Evolutionary conservation across 1,140 invertebrate genomes (phyloP).

Genomic region (Scaptodrosophila lebanonensis): DNA sequence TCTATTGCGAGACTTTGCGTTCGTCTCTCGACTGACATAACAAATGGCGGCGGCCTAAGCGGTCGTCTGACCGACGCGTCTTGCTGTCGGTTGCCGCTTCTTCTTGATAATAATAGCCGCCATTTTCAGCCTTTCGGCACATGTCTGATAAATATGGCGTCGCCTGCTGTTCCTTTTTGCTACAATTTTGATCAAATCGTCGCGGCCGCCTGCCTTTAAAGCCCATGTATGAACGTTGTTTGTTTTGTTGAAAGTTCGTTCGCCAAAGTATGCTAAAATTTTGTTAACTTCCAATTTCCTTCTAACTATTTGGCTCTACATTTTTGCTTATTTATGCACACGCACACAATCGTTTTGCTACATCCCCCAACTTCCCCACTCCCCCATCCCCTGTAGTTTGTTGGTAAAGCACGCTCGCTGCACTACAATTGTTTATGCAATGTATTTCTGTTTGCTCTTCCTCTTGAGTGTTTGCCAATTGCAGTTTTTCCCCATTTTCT

Average conservation of each 20-base stretch:
- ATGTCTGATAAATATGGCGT: not conserved
- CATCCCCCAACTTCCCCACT: slow-evolving; percentile 1
- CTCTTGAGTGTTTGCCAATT: too few species aligned
- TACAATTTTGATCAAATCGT: slow-evolving; percentile 22
- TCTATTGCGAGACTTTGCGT: slow-evolving; percentile 15
- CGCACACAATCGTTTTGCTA: slow-evolving; percentile 33
- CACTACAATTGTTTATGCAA: slow-evolving; percentile 55
- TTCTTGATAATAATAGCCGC: not conserved
- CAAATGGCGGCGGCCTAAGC: slow-evolving; percentile 50
- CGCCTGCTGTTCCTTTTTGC: slow-evolving; percentile 15
- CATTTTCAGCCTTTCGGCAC: slow-evolving; percentile 3
- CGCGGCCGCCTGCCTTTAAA: slow-evolving; percentile 21
- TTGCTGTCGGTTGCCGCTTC: too few species aligned
- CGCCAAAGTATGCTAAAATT: slow-evolving; percentile 50
- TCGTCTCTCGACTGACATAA: slow-evolving; percentile 34
- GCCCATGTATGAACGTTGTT: slow-evolving; percentile 36
- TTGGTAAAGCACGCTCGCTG: too few species aligned
- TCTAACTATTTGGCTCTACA: slow-evolving; percentile 28
- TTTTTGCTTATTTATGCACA: slow-evolving; percentile 51
- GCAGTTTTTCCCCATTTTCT: too few species aligned
- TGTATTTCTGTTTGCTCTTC: slow-evolving; percentile 30
- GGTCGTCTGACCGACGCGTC: not conserved
- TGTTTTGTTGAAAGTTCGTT: too few species aligned
- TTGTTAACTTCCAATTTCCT: slow-evolving; percentile 27
- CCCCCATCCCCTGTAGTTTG: slow-evolving; percentile 13